phyloP scores from a whole-genome alignment of 2,113 vertebrate species.

The Brienomyrus longianalis region DNA sequence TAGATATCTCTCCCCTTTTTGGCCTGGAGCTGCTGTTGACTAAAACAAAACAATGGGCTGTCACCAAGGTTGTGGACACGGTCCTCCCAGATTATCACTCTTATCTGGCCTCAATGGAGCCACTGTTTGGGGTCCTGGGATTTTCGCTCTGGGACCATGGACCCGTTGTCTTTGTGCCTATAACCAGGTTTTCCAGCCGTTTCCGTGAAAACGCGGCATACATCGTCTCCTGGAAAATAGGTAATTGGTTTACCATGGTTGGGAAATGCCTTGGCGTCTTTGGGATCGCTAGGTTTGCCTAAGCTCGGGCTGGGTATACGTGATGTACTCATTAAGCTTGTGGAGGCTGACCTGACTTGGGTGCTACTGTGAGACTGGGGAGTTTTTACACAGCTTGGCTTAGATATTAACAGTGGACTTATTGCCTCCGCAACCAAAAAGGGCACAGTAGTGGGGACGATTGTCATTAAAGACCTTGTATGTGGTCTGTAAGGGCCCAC shows the following conservation, averaged over 20 bases:
- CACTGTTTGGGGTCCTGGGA: slow-evolving; percentile 6
- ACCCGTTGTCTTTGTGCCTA: neutral
- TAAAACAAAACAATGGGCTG: neutral
- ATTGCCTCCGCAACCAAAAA: neutral
- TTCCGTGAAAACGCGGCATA: neutral
- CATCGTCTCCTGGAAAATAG: neutral
- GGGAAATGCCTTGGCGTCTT: neutral
- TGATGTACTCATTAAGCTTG: neutral
- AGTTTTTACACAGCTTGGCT: neutral
- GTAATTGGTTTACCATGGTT: slow-evolving; percentile 2
- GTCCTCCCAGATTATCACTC: neutral
- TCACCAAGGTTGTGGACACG: slow-evolving; percentile 3
- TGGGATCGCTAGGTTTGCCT: neutral
- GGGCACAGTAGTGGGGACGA: neutral
- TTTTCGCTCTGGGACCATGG: neutral
- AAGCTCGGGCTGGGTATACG: neutral
- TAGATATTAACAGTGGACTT: neutral
- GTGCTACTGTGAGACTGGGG: neutral
- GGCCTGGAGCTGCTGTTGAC: neutral
- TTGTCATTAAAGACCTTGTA: neutral
- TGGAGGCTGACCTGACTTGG: neutral
- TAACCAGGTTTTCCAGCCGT: neutral
- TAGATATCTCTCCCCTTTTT: neutral
- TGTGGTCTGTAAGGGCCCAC: neutral
- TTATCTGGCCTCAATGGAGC: slow-evolving; percentile 1